Conservation (phyloP, 2,888 invertebrate species). For the Conus canariensis region DNA sequence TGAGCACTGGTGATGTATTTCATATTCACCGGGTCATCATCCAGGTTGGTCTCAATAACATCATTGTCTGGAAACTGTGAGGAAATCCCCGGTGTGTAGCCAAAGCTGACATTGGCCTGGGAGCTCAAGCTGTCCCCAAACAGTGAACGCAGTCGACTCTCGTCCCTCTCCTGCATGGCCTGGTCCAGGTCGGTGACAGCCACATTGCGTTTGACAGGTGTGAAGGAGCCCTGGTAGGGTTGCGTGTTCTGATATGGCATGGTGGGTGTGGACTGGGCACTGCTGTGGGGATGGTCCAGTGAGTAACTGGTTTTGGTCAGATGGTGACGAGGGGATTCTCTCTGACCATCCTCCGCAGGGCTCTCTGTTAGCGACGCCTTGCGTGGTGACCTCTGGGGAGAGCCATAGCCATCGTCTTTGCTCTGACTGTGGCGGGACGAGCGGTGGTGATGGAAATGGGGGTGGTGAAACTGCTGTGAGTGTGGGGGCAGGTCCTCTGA, state of each 20-base stretch:
- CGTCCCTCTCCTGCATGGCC: slow-evolving; percentile 63
- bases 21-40: slow-evolving; percentile 50
- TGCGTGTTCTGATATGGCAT: not conserved
- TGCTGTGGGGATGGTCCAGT: slow-evolving; percentile 13
- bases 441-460: slow-evolving; percentile 42
- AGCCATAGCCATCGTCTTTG: not conserved
- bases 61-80: slow-evolving; percentile 40
- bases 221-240: not conserved
- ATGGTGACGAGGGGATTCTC: not conserved
- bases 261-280: not conserved
- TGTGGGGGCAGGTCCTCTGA: not conserved
- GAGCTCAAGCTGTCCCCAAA: slow-evolving; percentile 47
- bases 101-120: not conserved
- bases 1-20: slow-evolving; percentile 41
- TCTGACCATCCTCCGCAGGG: not conserved
- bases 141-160: slow-evolving; percentile 56
- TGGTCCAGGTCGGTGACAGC: slow-evolving; percentile 67
- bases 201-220: not conserved
- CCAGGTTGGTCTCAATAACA: slow-evolving; percentile 63
- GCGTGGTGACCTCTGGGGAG: slow-evolving; percentile 18
- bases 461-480: slow-evolving; percentile 26
- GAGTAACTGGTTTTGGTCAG: slow-evolving; percentile 36
- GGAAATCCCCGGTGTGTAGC: not conserved
- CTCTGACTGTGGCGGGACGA: slow-evolving; percentile 1
- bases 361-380: slow-evolving; percentile 22